These are phyloP conservation scores for Drosophila trichaetosa DNA, from an alignment of 2,888 invertebrate genomes.

Conservation along the genomic window DNA sequence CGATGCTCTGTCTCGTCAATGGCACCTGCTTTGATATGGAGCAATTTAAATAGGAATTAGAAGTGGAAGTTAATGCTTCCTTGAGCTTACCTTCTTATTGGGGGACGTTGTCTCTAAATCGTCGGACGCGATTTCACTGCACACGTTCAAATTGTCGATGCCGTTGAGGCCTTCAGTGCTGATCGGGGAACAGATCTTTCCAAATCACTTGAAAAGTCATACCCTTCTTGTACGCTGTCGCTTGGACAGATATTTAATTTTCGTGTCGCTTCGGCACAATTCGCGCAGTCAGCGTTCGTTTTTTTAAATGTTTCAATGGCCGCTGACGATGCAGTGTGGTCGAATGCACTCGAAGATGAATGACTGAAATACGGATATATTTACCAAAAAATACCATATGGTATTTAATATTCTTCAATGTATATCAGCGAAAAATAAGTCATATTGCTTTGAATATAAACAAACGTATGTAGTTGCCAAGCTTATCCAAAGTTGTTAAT, in stretches of 20 bases:
- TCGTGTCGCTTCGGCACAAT: slow-evolving; percentile 3
- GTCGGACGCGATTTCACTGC: slow-evolving; percentile 3
- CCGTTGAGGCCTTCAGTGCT: background rate
- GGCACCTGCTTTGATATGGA: slow-evolving; percentile 1
- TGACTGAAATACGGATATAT: background rate
- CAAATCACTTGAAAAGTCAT: slow-evolving; percentile 19
- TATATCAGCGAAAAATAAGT: background rate
- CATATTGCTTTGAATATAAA: no score
- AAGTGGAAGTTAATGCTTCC: background rate
- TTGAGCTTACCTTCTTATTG: slow-evolving; percentile 20
- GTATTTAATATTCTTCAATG: background rate
- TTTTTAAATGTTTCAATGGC: slow-evolving; percentile 11
- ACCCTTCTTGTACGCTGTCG: slow-evolving; percentile 45
- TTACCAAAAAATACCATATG: slow-evolving; percentile 7
- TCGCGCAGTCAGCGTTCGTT: background rate
- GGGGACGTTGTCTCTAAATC: slow-evolving; percentile 1
- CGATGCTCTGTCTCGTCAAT: slow-evolving; percentile 15
- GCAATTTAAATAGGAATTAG: slow-evolving; percentile 1
- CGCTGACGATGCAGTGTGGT: slow-evolving; percentile 9
- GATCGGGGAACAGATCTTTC: slow-evolving; percentile 14
- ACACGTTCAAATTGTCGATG: slow-evolving; percentile 3
- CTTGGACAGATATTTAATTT: slow-evolving; percentile 50
- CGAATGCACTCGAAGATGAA: background rate
- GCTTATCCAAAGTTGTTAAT: background rate
- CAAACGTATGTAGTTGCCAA: background rate